Evolutionary conservation across 2,797 vertebrate genomes (phyloP).

Genomic region (Picus viridis): DNA sequence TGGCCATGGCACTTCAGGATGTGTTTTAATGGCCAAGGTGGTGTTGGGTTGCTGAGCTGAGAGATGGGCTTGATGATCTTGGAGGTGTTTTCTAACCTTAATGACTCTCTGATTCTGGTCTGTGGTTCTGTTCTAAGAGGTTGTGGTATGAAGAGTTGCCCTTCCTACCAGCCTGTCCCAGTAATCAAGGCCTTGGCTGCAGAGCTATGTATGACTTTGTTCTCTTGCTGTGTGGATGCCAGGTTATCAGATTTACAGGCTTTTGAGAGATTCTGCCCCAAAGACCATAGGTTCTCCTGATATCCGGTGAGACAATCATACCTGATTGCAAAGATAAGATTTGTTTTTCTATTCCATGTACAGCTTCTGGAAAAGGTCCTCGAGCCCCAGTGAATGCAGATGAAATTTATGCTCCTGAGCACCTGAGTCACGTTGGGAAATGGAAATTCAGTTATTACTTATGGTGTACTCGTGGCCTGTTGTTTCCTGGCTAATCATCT

Average conservation of each 20-base stretch:
- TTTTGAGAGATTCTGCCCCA: not conserved
- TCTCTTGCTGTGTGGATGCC: not conserved
- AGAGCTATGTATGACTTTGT: not conserved
- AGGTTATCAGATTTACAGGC: not conserved
- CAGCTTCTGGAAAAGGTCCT: not conserved
- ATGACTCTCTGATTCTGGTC: too few species aligned
- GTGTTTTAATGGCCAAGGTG: too few species aligned
- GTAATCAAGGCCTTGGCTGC: not conserved
- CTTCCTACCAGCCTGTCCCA: not conserved
- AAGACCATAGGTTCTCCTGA: not conserved
- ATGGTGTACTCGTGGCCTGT: not conserved
- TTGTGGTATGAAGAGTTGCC: not conserved
- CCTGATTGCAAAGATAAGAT: not conserved
- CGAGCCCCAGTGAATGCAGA: not conserved
- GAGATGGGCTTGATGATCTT: too few species aligned
- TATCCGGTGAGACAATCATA: not conserved
- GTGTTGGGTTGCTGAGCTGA: too few species aligned
- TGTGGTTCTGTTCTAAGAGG: not conserved
- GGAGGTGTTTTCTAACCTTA: too few species aligned
- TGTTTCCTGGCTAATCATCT: conserved; percentile 15
- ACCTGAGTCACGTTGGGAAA: not conserved
- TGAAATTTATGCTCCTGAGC: not conserved
- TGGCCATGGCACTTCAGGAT: too few species aligned
- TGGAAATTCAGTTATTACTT: not conserved
- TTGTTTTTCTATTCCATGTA: not conserved